Base-by-base conservation (phyloP, 2,113 vertebrate species). In the Onychorhynchus coronatus region DNA sequence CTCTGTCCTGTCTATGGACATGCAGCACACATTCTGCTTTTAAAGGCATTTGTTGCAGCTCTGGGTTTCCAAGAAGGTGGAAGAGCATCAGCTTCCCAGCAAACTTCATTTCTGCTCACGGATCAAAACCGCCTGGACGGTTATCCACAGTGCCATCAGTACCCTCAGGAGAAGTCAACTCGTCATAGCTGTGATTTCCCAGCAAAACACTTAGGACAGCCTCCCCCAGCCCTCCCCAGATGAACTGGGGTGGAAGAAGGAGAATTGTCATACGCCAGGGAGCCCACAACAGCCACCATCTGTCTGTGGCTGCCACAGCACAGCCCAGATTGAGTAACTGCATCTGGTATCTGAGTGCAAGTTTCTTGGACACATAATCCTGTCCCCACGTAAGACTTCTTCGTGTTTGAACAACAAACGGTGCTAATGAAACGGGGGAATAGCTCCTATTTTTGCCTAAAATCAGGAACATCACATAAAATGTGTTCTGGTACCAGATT, bases 1-100 rank as follows among this genome's bases (percentile, higher is more conserved):
- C 80, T 46, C 67, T 14, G 37, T 49, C 68, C 16, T 37, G 35
- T n/a, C 53, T 31, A 50, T 20, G 55, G 49, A 50, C 13, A 25
- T 13, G 49, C 42, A 33, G 24, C 2, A 1, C 55, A 35, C 23
- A 46, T 8, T 22, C 75, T 53, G 50, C 71, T 58, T 27, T 24
- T 9, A 13, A 5, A 72, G 41, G 42, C 41, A 23, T 4, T 6
- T 0, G 50, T 17, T 4, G 3, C 39, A 1, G 4, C 39, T 14
- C 37, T 14, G 62, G 16, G 50, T 33, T 16, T 44, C 52, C 67
- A 9, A 72, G 47, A 46, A 42, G 46, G 78, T 23, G 70, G 50
- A 20, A 37, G 44, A 88, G n/a, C 61, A 78, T 8, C 63, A 41
- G 12, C 58, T 81, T 6, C 19, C 30, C 17, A 68, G 72, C 68